Base-by-base conservation (phyloP, 2,797 vertebrate species). In the Poeciliopsis gracilis region DNA sequence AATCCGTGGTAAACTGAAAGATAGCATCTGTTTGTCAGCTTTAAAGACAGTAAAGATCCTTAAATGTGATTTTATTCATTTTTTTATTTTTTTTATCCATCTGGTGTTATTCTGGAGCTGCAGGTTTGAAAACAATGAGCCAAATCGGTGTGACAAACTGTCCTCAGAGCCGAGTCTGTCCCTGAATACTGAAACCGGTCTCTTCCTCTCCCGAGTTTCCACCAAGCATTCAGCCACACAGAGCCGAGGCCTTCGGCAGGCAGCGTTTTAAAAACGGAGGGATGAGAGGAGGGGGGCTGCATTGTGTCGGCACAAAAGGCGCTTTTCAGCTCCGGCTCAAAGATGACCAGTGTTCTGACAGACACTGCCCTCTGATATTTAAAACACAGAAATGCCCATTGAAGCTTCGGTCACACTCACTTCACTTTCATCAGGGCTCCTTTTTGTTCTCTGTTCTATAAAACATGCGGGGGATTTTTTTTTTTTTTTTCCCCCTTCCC, bases 291-390 rank as follows among this genome's bases (percentile, higher is more conserved):
- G 75, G 79, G 90, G 90, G 82, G 85, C 85, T 61, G 77, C 77
- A 88, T 92, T 83, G 80, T 72, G 45, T 2, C 7, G 45, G 63
- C 82, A 95, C 93, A 95, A 95, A 94, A 89, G 91, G 76, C 59
- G 69, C 90, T 91, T 92, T 94, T 94, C 89, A 93, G 76, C 63
- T 2, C 47, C 67, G n/a, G 63, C 72, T 89, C 88, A 88, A 83
- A 88, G 91, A 89, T 84, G 80, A 90, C 76, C 76, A 53, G 76
- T 86, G 89, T 90, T 86, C 88, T 76, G 46, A 84, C 88, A 93
- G 86, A 86, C 84, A 61, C 76, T 78, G 80, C 11, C 28, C 84
- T 83, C 78, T 77, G 73, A 89, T 87, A 88, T 94, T 89, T 91
- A 66, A 80, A 83, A 83, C 73, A 82, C 84, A 88, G 92, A 70